Percentiles rank a stretch among this genome's conserved stretches.
These are phyloP conservation scores for Aleiodes alternator DNA, from an alignment of 2,888 invertebrate species.

Conservation along the genomic window DNA sequence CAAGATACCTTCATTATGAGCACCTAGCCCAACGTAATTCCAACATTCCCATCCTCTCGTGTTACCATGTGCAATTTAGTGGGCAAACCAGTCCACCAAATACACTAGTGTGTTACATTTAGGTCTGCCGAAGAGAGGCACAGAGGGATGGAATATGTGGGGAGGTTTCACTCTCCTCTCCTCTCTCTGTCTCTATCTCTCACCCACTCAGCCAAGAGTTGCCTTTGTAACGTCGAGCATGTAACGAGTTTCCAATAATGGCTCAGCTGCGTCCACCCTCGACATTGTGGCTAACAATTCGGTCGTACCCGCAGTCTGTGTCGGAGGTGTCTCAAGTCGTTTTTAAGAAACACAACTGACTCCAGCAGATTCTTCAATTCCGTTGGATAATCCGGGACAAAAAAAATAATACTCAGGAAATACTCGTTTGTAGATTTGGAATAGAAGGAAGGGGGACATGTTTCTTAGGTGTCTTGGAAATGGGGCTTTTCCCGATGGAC, in stretches of 20 bases:
- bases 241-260: slow-evolving; percentile 76
- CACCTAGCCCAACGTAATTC: slow-evolving; percentile 21
- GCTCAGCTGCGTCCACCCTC: slow-evolving; percentile 70
- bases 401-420: not conserved
- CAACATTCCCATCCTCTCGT: not conserved
- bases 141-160: slow-evolving; percentile 13
- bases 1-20: slow-evolving; percentile 39
- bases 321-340: slow-evolving; percentile 28
- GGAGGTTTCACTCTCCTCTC: slow-evolving; percentile 16
- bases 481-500: slow-evolving; percentile 9
- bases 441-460: not conserved
- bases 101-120: slow-evolving; percentile 49
- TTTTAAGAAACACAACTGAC: slow-evolving; percentile 29
- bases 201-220: slow-evolving; percentile 26
- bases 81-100: slow-evolving; percentile 47
- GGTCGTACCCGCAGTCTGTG: slow-evolving; percentile 25
- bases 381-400: not conserved
- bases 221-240: slow-evolving; percentile 69
- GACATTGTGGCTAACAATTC: slow-evolving; percentile 48
- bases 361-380: slow-evolving; percentile 16
- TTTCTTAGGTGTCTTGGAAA: not conserved
- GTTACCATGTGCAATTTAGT: slow-evolving; percentile 47
- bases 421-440: slow-evolving; percentile 19
- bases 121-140: slow-evolving; percentile 48
- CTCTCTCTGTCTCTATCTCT: not conserved